These are phyloP conservation scores for Callinectes sapidus DNA, from an alignment of 2,888 invertebrate genomes.

Conservation along the genomic window DNA sequence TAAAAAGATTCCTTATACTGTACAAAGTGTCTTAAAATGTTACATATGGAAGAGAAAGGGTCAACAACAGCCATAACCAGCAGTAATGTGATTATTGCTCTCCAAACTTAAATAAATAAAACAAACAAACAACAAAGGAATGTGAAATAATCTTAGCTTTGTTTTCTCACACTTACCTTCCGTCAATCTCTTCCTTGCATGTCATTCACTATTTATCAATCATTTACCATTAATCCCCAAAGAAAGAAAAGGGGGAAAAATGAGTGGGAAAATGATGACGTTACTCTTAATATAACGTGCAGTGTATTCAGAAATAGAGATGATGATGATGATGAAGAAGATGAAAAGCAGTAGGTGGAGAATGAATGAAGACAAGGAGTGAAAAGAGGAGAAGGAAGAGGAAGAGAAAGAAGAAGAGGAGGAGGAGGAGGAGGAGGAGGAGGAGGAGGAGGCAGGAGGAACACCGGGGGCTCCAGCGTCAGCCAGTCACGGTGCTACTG, in stretches of 20 bases:
- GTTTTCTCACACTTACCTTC: too few species aligned
- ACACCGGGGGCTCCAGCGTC: not conserved
- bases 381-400: not conserved
- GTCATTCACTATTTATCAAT: too few species aligned
- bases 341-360: too few species aligned
- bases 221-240: not conserved
- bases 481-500: conserved; percentile 21
- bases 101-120: not conserved
- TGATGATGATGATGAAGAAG: not conserved
- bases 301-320: not conserved
- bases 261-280: not conserved
- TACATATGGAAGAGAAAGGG: not conserved
- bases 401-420: not conserved
- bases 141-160: too few species aligned
- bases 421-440: not conserved
- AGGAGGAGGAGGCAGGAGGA: conserved; percentile 6
- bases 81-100: not conserved
- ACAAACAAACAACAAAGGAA: not conserved
- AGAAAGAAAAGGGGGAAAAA: not conserved
- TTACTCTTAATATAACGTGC: not conserved
- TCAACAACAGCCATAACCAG: not conserved
- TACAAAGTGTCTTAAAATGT: not conserved
- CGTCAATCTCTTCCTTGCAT: too few species aligned
- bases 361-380: not conserved
- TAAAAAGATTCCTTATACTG: not conserved